Evolutionary conservation across 2,888 invertebrate species (phyloP).

Genomic region (Ennomos erosarius): DNA sequence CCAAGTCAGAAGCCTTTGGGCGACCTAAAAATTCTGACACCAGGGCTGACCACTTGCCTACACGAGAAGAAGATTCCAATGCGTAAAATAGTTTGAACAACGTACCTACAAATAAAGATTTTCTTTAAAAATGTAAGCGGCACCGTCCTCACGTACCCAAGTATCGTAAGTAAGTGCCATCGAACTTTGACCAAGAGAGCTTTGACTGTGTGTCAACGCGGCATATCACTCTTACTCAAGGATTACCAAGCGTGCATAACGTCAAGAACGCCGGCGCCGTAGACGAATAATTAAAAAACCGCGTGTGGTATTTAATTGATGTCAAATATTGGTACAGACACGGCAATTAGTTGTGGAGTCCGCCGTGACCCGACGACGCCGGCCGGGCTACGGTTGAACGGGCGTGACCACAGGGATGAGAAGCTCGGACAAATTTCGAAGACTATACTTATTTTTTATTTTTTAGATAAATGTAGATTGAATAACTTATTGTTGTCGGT

Average conservation of each 20-base stretch:
- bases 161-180: too few species aligned
- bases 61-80: too few species aligned
- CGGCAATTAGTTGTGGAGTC: constrained; percentile 61
- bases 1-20: too few species aligned
- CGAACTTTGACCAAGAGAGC: too few species aligned
- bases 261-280: constrained; percentile 37
- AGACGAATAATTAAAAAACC: constrained; percentile 55
- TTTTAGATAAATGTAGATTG: too few species aligned
- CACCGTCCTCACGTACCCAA: too few species aligned
- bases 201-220: neutral
- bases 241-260: constrained; percentile 29
- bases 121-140: too few species aligned
- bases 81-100: too few species aligned
- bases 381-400: constrained; percentile 23
- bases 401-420: constrained; percentile 23
- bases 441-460: neutral
- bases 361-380: constrained; percentile 53
- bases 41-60: too few species aligned
- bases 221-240: constrained; percentile 10
- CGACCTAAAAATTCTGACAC: too few species aligned
- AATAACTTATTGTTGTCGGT: too few species aligned
- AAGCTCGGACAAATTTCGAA: constrained; percentile 3
- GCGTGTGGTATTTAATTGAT: constrained; percentile 68
- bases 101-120: too few species aligned
- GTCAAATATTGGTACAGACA: constrained; percentile 76